Base-by-base conservation (phyloP, 2,888 invertebrate genomes). In the Epistrophella euchroma region DNA sequence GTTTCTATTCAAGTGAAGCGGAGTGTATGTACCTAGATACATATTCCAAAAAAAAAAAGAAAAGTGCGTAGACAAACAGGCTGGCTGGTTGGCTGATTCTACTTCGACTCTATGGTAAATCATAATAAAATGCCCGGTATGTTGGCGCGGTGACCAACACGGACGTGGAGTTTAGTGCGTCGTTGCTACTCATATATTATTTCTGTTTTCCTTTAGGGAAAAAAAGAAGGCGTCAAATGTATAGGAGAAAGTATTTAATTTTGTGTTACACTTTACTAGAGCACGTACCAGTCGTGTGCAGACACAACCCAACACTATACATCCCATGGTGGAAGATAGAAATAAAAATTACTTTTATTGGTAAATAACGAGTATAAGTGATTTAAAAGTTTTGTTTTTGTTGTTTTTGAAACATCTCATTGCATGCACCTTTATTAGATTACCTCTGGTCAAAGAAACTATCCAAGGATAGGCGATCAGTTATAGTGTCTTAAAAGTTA, bases 201-300 rank as follows among this genome's bases (percentile, higher is more conserved):
- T 6, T 6, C 13, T 52, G 4, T 52, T 52, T 52, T 52, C 52
- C 25, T 58, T 58, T 19, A 17, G 56, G 56, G 56, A 56, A 35
- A 35, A 56, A 58, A 58, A 32, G n/a, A 58, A 58, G 56, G 56
- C 35, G 35, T 58, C 56, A 58, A 35, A 35, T 32, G n/a, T 56
- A 56, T 9, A 35, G 35, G 35, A 35, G 58, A 60, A 60, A 60
- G 58, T 60, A 22, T 15, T 19, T 37, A 22, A 22, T 2, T 37
- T 22, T 37, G 22, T 22, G 37, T 37, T 37, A 19, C 37, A 37
- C 58, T 60, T 60, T 15, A 60, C 17, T 22, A 37, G 22, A 60
- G 22, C 37, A 60, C 58, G 58, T 37, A 58, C 58, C 37, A 37
- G 37, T 37, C 37, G 22, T 37, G 35, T 60, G 35, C 58, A 60